A percentile compares a stretch with the other conserved stretches of the same genome.
Conservation (phyloP, 2,888 invertebrate species). For the Lasioglossum vierecki region DNA sequence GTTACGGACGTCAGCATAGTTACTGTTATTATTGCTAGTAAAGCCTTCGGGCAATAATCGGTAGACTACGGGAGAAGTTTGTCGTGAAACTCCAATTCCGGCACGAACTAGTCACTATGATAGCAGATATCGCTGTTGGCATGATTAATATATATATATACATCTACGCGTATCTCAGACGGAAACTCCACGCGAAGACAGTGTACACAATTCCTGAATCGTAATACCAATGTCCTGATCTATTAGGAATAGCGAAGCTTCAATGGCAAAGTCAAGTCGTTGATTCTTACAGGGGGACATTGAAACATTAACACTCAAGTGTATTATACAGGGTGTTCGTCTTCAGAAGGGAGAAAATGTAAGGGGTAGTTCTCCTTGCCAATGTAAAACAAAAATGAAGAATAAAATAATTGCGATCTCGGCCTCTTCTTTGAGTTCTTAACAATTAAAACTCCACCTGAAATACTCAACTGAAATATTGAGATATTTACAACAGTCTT, state of each 20-base stretch:
- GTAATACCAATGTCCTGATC: neutral
- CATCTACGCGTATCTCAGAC: neutral
- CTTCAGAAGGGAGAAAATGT: no score
- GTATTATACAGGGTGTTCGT: no score
- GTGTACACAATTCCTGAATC: neutral
- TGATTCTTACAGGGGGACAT: neutral
- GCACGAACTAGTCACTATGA: conserved; percentile 11
- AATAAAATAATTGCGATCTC: no score
- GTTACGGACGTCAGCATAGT: conserved; percentile 21
- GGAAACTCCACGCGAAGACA: neutral
- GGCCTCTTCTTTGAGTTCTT: no score
- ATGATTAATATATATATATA: conserved; percentile 15
- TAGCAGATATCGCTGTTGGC: conserved; percentile 11
- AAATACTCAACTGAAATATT: no score
- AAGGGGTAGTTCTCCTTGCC: no score
- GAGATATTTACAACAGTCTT: no score
- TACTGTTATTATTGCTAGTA: conserved; percentile 21
- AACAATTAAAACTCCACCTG: no score
- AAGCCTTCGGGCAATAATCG: conserved; percentile 22
- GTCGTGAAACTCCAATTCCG: conserved; percentile 23
- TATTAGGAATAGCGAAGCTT: neutral
- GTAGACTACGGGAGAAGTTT: conserved; percentile 21
- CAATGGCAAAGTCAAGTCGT: neutral
- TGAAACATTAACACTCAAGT: neutral
- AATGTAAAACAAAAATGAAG: no score